Conservation (phyloP, 2,113 vertebrate species). For the Brachyistius frenatus region DNA sequence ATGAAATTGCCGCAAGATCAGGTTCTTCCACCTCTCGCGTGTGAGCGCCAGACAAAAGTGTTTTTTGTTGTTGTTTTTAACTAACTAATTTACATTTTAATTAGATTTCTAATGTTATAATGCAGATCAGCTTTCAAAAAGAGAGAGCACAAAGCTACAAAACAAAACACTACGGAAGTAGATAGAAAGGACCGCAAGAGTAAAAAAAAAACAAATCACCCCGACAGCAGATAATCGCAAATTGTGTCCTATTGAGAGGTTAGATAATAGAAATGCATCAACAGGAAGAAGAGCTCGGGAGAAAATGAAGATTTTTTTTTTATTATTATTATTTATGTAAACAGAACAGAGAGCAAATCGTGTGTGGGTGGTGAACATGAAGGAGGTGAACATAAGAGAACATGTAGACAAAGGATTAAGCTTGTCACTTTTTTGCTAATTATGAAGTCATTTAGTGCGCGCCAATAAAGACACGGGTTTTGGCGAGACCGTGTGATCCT, state of each 20-base stretch:
- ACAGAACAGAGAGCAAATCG: too few species aligned
- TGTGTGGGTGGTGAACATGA: conserved; percentile 46
- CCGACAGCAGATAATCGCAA: conserved; percentile 13
- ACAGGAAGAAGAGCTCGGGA: neutral
- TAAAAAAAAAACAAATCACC: conserved; percentile 30
- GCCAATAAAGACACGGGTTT: conserved; percentile 57
- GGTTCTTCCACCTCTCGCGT: conserved; percentile 20
- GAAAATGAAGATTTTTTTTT: conserved; percentile 13
- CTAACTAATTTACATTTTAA: conserved; percentile 66
- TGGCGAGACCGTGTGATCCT: conserved; percentile 61
- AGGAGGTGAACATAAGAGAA: conserved; percentile 48
- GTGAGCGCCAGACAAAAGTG: conserved; percentile 20
- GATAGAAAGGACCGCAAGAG: neutral
- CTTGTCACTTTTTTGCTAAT: conserved; percentile 69
- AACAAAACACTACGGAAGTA: conserved; percentile 44
- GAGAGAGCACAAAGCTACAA: conserved; percentile 15
- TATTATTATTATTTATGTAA: too few species aligned
- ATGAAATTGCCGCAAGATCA: conserved; percentile 20
- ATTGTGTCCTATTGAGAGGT: conserved; percentile 20
- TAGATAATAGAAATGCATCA: conserved; percentile 21
- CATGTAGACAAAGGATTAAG: conserved; percentile 64
- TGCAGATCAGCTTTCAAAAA: conserved; percentile 36
- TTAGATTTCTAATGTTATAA: conserved; percentile 47
- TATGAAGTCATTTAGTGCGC: conserved; percentile 61
- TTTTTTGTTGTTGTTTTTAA: conserved; percentile 32